Evolutionary conservation across 2,113 vertebrate genomes (phyloP).

Genomic region (Damaliscus lunatus): DNA sequence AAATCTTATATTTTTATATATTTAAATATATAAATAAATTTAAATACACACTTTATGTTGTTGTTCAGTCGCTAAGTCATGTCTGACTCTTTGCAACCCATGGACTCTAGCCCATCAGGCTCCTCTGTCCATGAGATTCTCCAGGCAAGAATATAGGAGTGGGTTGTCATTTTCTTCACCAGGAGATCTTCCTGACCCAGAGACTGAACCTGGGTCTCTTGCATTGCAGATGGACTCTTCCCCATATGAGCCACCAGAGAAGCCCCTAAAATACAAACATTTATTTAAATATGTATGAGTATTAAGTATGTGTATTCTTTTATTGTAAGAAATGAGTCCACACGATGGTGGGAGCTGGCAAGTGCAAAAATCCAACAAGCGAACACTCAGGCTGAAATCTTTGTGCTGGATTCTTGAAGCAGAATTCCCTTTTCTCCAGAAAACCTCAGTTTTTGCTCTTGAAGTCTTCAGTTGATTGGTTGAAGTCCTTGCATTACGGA

Average conservation of each 20-base stretch:
- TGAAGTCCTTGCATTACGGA: neutral
- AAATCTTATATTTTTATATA: neutral
- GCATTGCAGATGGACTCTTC: neutral
- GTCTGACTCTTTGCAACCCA: neutral
- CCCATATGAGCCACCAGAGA: neutral
- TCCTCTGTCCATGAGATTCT: neutral
- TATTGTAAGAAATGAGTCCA: neutral
- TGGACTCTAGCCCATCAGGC: neutral
- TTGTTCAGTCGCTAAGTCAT: accelerated
- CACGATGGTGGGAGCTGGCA: neutral
- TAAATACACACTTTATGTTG: neutral
- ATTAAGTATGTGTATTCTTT: neutral
- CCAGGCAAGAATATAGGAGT: neutral
- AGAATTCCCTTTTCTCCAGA: neutral
- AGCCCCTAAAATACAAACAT: neutral
- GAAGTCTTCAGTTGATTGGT: neutral
- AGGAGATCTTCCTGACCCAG: neutral
- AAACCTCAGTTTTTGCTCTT: neutral
- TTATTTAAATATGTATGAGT: neutral
- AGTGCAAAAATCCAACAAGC: neutral
- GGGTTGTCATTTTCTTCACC: neutral
- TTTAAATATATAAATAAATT: neutral
- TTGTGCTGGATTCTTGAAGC: neutral
- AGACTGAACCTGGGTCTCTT: neutral
- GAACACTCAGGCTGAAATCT: neutral